phyloP scores from a whole-genome alignment of 2,797 vertebrate genomes.

The Micrastur ruficollis region DNA sequence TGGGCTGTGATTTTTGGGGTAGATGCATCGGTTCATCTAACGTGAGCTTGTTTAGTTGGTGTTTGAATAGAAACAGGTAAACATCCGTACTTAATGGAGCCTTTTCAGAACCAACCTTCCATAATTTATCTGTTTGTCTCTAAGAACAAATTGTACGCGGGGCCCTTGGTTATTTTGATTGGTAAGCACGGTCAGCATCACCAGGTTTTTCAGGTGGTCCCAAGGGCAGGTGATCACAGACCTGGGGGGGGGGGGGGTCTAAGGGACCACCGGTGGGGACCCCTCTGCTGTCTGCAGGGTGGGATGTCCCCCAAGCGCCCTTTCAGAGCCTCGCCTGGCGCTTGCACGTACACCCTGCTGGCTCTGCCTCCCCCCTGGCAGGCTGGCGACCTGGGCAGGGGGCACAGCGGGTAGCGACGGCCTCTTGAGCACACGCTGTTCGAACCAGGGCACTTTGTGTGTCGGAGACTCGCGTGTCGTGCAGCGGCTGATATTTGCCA shows the following conservation, averaged over 20 bases:
- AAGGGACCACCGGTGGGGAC: not conserved
- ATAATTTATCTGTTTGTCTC: not conserved
- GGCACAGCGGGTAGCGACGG: accelerated
- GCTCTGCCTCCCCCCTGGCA: not conserved
- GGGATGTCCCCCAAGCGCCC: not conserved
- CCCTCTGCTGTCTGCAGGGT: not conserved
- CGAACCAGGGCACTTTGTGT: not conserved
- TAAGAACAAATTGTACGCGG: not conserved
- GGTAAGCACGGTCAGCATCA: not conserved
- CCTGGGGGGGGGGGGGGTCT: not conserved
- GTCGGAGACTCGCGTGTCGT: accelerated
- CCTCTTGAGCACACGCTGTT: not conserved
- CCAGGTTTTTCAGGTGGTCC: not conserved
- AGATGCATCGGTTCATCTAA: not conserved
- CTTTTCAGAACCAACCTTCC: not conserved
- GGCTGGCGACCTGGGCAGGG: not conserved
- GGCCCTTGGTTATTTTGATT: not conserved
- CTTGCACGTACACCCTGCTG: not conserved
- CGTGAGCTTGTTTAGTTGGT: not conserved
- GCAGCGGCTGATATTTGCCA: not conserved
- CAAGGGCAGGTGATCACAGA: not conserved
- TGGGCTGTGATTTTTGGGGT: not conserved
- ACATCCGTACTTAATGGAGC: not conserved
- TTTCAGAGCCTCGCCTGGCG: not conserved
- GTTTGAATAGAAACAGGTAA: not conserved